A percentile compares a stretch with the other conserved stretches of the same genome.
phyloP scores from a whole-genome alignment of 2,888 invertebrate species.

The Lycia hirtaria region DNA sequence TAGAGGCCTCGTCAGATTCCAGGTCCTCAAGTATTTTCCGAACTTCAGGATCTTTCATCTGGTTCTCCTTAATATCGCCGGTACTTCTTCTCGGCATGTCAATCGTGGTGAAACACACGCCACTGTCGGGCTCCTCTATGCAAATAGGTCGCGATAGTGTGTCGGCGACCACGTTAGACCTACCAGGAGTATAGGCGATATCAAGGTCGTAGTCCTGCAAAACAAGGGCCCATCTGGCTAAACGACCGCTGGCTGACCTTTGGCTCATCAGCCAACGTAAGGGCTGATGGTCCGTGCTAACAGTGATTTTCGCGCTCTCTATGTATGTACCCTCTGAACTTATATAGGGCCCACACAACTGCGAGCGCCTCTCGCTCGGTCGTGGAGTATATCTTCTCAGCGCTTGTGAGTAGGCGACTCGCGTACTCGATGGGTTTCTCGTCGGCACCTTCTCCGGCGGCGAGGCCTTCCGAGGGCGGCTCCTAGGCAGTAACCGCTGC shows the following conservation, averaged over 20 bases:
- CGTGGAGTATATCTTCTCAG: no score
- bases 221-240: constrained; percentile 13
- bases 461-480: no score
- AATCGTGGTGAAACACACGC: neutral
- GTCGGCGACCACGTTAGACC: no score
- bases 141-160: constrained; percentile 1
- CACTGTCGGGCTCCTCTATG: neutral
- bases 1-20: no score
- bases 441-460: constrained; percentile 29
- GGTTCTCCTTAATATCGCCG: no score
- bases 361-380: no score
- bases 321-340: no score
- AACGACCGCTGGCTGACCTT: constrained; percentile 6
- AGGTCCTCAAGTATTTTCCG: no score
- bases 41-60: no score
- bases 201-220: constrained; percentile 1
- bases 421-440: constrained; percentile 8
- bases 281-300: constrained; percentile 14
- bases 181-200: constrained; percentile 5
- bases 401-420: no score
- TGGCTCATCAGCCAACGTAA: constrained; percentile 10
- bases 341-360: no score
- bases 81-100: neutral
- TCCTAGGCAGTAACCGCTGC: constrained; percentile 25
- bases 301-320: neutral